These are phyloP conservation scores for Oasisia sp. DNA, from an alignment of 2,888 invertebrate genomes.

Conservation along the genomic window DNA sequence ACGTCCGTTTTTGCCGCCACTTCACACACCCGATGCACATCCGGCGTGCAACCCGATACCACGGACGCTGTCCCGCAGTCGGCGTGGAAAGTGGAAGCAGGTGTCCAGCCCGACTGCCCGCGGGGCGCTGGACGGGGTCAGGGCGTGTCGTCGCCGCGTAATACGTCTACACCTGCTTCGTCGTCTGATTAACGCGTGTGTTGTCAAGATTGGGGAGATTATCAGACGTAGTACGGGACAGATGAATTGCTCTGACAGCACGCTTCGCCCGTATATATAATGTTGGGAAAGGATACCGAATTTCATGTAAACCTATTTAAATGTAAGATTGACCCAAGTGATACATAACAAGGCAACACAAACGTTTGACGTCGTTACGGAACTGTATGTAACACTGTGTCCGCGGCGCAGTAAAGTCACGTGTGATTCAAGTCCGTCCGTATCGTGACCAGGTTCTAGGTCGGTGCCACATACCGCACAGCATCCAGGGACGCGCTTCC, in stretches of 20 bases:
- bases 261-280: neutral
- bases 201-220: no score
- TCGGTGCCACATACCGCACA: neutral
- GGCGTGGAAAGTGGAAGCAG: neutral
- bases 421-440: neutral
- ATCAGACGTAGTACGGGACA: neutral
- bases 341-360: neutral
- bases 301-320: neutral
- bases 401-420: neutral
- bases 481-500: neutral
- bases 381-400: neutral
- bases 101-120: neutral
- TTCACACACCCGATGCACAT: constrained; percentile 1
- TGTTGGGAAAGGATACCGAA: neutral
- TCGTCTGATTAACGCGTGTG: neutral
- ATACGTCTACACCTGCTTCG: neutral
- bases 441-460: neutral
- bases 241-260: neutral
- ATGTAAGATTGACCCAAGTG: neutral
- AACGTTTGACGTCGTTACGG: neutral
- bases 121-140: neutral
- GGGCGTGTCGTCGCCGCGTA: neutral
- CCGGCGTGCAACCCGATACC: neutral
- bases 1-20: constrained; percentile 5
- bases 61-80: neutral